Conservation (phyloP, 2,797 vertebrate genomes). For the Thaleichthys pacificus region DNA sequence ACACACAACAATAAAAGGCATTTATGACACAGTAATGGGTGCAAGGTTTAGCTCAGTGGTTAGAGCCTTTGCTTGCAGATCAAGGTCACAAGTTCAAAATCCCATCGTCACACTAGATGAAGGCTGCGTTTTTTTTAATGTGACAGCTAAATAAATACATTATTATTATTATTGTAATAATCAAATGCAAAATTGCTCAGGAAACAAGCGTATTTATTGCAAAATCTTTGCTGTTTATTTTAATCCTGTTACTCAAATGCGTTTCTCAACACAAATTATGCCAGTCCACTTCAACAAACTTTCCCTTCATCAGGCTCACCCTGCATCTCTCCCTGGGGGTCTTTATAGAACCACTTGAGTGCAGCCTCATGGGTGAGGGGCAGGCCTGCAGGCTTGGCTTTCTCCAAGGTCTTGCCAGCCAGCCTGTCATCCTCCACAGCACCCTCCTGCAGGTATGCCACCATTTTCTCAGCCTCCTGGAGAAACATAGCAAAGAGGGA, state of each 20-base stretch:
- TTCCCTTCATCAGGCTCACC: constrained; percentile 68
- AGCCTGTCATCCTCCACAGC: constrained; percentile 90
- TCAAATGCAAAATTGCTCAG: too few relatives aligned
- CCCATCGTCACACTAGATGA: not conserved
- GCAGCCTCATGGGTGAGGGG: constrained; percentile 89
- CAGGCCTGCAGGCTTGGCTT: constrained; percentile 84
- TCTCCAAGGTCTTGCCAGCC: constrained; percentile 82
- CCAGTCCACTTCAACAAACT: too few relatives aligned
- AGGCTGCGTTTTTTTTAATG: not conserved
- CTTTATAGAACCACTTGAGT: constrained; percentile 99
- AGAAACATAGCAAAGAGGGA: not conserved
- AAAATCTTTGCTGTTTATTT: not conserved
- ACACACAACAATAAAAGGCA: too few relatives aligned
- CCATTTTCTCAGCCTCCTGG: constrained; percentile 99
- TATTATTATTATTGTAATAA: too few relatives aligned
- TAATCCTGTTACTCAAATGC: too few relatives aligned
- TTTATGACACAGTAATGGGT: not conserved
- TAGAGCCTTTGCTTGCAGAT: not conserved
- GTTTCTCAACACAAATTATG: not conserved
- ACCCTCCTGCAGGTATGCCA: constrained; percentile 97
- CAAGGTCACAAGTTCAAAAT: not conserved
- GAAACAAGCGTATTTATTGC: not conserved
- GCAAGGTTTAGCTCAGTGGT: not conserved
- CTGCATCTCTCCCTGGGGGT: constrained; percentile 98
- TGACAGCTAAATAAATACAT: not conserved